These are phyloP conservation scores for Acrocephalus scirpaceus DNA, from an alignment of 2,797 vertebrate species.

Conservation along the genomic window DNA sequence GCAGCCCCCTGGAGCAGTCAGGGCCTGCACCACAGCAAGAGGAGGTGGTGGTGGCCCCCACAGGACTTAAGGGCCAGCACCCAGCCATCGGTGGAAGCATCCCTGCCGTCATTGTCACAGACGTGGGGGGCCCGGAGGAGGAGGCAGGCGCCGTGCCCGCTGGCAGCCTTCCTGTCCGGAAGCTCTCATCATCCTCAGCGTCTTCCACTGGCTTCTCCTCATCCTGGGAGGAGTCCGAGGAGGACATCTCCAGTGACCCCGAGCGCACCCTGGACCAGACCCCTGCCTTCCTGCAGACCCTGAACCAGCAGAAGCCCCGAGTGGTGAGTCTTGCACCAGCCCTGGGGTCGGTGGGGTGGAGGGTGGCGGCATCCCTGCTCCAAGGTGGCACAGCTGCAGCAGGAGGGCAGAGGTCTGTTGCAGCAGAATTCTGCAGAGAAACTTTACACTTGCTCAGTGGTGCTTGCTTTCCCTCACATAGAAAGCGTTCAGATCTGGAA, in stretches of 20 bases:
- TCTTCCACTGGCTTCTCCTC: conserved; percentile 98
- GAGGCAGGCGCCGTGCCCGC: conserved; percentile 73
- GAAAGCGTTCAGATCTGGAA: not conserved
- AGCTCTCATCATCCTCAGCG: conserved; percentile 93
- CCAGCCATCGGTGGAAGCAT: conserved; percentile 60
- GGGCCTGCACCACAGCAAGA: not conserved
- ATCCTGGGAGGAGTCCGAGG: conserved; percentile 97
- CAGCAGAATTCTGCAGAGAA: not conserved
- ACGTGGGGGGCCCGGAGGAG: conserved; percentile 84
- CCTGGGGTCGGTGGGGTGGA: not conserved
- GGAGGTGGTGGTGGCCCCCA: not conserved
- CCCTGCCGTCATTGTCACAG: conserved; percentile 92
- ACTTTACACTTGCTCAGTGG: not conserved
- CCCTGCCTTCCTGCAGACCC: conserved; percentile 85
- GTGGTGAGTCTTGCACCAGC: conserved; percentile 84
- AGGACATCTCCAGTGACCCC: conserved; percentile 94
- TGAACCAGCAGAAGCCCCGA: conserved; percentile 85
- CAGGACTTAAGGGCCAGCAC: not conserved
- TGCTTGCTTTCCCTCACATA: not conserved
- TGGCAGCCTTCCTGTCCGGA: conserved; percentile 80
- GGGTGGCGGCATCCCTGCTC: fast-evolving
- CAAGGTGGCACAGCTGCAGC: not conserved
- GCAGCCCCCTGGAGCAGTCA: not conserved
- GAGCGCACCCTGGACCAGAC: conserved; percentile 87
- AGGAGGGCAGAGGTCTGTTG: not conserved